Evolutionary conservation across 1,140 invertebrate genomes (phyloP).

Genomic region (Reticulitermes speratus): DNA sequence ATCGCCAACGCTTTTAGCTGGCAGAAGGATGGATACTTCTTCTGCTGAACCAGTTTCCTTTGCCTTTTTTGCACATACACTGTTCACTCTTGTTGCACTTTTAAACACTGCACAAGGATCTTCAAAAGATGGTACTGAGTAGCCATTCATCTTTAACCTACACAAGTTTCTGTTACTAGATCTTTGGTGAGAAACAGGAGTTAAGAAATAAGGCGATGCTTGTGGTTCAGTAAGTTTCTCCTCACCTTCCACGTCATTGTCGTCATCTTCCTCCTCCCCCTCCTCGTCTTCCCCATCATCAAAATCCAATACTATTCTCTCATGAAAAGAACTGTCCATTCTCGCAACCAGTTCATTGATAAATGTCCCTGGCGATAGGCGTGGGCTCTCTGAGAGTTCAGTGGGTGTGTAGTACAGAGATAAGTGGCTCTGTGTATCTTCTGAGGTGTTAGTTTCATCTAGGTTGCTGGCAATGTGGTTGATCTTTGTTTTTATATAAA

Average conservation of each 20-base stretch:
- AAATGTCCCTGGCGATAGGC: constrained; percentile 31
- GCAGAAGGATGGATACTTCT: constrained; percentile 22
- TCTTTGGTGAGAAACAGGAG: constrained; percentile 30
- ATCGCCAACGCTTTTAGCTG: background rate
- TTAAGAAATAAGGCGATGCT: constrained; percentile 34
- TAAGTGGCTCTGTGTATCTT: constrained; percentile 62
- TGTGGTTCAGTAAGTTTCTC: constrained; percentile 22
- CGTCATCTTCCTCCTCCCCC: background rate
- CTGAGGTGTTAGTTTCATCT: constrained; percentile 62
- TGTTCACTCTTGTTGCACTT: constrained; percentile 18
- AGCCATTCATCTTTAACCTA: background rate
- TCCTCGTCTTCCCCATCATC: constrained; percentile 1
- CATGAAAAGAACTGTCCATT: constrained; percentile 22
- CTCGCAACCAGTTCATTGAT: background rate
- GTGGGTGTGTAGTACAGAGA: constrained; percentile 80
- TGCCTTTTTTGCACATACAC: background rate
- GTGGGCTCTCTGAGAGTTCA: constrained; percentile 53
- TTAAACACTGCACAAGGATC: constrained; percentile 36
- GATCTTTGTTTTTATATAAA: constrained; percentile 62
- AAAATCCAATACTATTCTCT: constrained; percentile 17
- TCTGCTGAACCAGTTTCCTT: background rate
- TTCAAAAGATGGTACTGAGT: constrained; percentile 16
- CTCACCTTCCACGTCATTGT: background rate
- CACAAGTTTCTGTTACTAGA: constrained; percentile 1
- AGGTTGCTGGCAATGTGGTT: constrained; percentile 47